Base-by-base conservation (phyloP, 2,888 invertebrate genomes). In the Cosmopolites sordidus region DNA sequence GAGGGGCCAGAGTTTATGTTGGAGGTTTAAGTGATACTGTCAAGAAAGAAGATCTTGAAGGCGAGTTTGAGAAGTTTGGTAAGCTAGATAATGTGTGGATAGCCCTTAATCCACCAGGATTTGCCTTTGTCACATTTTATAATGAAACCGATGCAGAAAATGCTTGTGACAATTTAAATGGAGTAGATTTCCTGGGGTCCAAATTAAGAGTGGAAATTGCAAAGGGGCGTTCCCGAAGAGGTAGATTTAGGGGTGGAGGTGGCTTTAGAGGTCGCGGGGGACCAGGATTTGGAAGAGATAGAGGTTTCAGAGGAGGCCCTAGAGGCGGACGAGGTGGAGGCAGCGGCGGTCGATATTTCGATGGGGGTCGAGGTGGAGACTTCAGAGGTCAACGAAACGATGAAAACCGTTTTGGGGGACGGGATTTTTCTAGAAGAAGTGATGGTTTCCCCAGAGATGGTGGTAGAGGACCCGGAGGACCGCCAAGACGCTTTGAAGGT, bases 71-170 rank as follows among this genome's bases (percentile, higher is more conserved):
- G 69, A 92, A 92, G 78, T 93, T 86, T 75, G 93, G 93, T 65
- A 92, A 92, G 78, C 79, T 93, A 64, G 91, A 89, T 77, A 89
- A 89, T 65, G 92, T 92, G 62, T 93, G 92, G 92, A 91, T 90
- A 65, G 92, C 93, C 63, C 89, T 92, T 75, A 92, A 93, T 76
- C 93, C 93, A 64, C 92, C 92, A 64, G 92, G 93, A 69, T 94
- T 93, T 76, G 93, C 92, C 60, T 93, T 93, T 79, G 89, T 93
- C 73, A 92, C 93, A 78, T 94, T 92, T 76, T 86, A 87, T 73
- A 89, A 87, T 76, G 83, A 85, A 73, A 86, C 87, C 70, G 92
- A 93, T 76, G 93, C 93, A 33, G 90, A 92, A 73, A 85, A 88
- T 69, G 93, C 93, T 59, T 91, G 92, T 77, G 87, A 85, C 74